Percentiles rank a stretch among this genome's conserved stretches.
These are phyloP conservation scores for Sebastolobus altivelis DNA, from an alignment of 2,797 vertebrate genomes.

Conservation along the genomic window DNA sequence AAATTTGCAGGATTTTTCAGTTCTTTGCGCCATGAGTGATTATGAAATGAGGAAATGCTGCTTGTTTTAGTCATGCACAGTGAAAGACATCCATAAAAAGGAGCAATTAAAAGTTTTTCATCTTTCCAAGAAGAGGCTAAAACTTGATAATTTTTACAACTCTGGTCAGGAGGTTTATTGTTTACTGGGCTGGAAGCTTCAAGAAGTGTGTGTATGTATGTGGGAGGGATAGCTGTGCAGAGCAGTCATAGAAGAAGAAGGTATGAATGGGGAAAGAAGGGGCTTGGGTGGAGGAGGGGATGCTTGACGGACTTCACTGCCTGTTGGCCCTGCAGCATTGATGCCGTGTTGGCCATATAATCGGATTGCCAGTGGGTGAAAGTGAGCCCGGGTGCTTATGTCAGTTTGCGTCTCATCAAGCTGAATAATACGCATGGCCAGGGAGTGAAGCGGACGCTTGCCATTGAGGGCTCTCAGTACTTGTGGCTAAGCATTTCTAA, in stretches of 20 bases:
- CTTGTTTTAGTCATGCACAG: neutral
- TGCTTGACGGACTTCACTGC: slow-evolving; percentile 90
- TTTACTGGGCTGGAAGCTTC: slow-evolving; percentile 52
- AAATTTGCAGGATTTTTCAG: slow-evolving; percentile 31
- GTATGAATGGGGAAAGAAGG: slow-evolving; percentile 89
- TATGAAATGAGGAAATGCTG: neutral
- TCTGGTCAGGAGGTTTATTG: slow-evolving; percentile 47
- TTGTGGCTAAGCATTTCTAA: slow-evolving; percentile 85
- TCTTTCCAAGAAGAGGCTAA: slow-evolving; percentile 5
- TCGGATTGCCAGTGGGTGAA: slow-evolving; percentile 96
- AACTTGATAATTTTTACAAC: slow-evolving; percentile 7
- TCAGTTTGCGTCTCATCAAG: slow-evolving; percentile 98
- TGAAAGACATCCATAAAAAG: neutral
- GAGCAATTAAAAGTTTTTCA: neutral
- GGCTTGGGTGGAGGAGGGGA: slow-evolving; percentile 87
- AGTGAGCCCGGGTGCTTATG: slow-evolving; percentile 94
- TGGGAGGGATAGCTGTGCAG: slow-evolving; percentile 84
- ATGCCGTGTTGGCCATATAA: slow-evolving; percentile 93
- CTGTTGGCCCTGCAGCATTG: slow-evolving; percentile 92
- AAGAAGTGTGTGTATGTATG: slow-evolving; percentile 56
- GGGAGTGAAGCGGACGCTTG: slow-evolving; percentile 83
- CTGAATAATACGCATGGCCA: slow-evolving; percentile 91
- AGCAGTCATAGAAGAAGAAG: slow-evolving; percentile 64
- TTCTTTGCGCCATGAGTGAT: neutral
- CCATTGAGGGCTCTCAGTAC: slow-evolving; percentile 85